These are phyloP conservation scores for Glyptemys insculpta DNA, from an alignment of 2,797 vertebrate genomes.

Conservation along the genomic window DNA sequence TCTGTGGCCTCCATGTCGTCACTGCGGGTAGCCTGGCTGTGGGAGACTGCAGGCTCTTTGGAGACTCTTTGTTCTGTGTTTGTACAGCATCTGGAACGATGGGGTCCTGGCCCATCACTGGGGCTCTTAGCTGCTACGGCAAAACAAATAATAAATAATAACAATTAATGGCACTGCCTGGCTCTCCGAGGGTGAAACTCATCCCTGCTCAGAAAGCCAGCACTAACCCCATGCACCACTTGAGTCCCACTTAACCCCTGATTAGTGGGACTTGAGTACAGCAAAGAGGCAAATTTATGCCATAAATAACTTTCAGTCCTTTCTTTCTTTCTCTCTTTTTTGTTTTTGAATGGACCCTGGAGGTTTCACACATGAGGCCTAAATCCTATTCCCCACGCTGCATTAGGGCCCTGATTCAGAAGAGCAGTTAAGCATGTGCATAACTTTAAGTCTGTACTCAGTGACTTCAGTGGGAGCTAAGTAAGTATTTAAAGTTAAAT, in stretches of 20 bases:
- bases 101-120: not conserved
- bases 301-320: not conserved
- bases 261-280: not conserved
- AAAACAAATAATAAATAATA: not conserved
- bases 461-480: not conserved
- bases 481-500: not conserved
- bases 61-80: not conserved
- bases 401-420: not conserved
- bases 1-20: not conserved
- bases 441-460: not conserved
- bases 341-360: not conserved
- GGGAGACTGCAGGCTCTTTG: not conserved
- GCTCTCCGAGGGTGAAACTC: not conserved
- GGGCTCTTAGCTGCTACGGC: not conserved
- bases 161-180: fast-evolving
- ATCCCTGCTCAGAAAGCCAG: fast-evolving
- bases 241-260: not conserved
- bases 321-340: not conserved
- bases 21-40: not conserved
- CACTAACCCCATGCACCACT: not conserved
- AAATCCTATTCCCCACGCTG: fast-evolving
- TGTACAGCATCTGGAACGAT: not conserved
- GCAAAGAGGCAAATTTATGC: not conserved
- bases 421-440: not conserved
- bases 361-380: not conserved